Percentiles rank a stretch among this genome's conserved stretches.
phyloP scores from a whole-genome alignment of 2,797 vertebrate species.

The Chanos chanos region DNA sequence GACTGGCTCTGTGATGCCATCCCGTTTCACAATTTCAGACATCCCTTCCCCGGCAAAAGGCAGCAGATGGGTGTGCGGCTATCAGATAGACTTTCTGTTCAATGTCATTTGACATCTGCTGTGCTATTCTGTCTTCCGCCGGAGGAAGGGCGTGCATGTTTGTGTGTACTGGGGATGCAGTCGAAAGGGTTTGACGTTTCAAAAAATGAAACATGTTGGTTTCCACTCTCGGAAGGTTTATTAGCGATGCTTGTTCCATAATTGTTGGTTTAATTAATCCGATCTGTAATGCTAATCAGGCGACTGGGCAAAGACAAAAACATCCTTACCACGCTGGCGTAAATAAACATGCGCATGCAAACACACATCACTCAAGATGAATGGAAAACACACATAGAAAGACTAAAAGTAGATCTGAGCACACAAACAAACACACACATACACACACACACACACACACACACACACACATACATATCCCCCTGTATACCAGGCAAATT shows the following conservation, averaged over 20 bases:
- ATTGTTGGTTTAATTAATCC: conserved; percentile 20
- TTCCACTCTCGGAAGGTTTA: background rate
- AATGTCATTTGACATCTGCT: conserved; percentile 4
- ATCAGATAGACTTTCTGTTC: conserved; percentile 9
- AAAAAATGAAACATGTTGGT: conserved; percentile 4
- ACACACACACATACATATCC: background rate
- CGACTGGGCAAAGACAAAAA: conserved; percentile 3
- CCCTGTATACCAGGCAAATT: background rate
- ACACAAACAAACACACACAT: conserved; percentile 6
- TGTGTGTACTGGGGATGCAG: conserved; percentile 28
- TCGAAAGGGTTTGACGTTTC: background rate
- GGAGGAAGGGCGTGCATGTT: conserved; percentile 17
- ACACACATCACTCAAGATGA: conserved; percentile 5
- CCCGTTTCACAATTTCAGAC: too few species aligned
- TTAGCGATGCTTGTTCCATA: background rate
- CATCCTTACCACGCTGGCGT: background rate
- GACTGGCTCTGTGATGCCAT: too few species aligned
- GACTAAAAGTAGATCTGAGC: conserved; percentile 11
- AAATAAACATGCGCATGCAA: background rate
- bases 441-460: conserved; percentile 12
- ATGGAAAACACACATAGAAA: background rate
- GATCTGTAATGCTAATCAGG: conserved; percentile 16
- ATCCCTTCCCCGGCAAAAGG: too few species aligned
- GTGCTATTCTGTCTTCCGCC: background rate
- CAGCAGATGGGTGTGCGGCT: background rate